phyloP scores from a whole-genome alignment of 2,888 invertebrate genomes.

The Altica lythri region DNA sequence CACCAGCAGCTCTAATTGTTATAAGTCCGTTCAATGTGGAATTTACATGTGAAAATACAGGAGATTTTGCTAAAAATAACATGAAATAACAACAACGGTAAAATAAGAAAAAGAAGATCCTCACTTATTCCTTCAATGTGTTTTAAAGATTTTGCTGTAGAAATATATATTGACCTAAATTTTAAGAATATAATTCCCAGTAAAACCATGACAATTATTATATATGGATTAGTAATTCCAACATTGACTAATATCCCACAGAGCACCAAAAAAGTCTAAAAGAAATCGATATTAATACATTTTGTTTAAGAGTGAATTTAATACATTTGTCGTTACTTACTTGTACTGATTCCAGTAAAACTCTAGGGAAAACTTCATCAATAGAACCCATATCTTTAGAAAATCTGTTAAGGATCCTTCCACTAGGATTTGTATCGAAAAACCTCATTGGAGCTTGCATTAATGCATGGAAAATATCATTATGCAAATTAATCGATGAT shows the following conservation, averaged over 20 bases:
- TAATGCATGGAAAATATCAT: slow-evolving; percentile 75
- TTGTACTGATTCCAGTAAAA: slow-evolving; percentile 65
- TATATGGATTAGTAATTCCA: slow-evolving; percentile 68
- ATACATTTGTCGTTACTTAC: slow-evolving; percentile 49
- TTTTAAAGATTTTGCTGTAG: slow-evolving; percentile 73
- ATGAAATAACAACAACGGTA: too few relatives aligned
- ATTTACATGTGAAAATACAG: slow-evolving; percentile 42
- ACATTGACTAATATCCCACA: slow-evolving; percentile 72
- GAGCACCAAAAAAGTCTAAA: slow-evolving; percentile 69
- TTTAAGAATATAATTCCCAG: slow-evolving; percentile 68
- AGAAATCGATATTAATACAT: slow-evolving; percentile 1
- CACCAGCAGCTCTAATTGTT: slow-evolving; percentile 41
- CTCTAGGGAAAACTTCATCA: slow-evolving; percentile 73
- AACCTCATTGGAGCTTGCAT: slow-evolving; percentile 67
- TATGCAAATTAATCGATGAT: slow-evolving; percentile 75
- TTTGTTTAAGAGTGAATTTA: neutral
- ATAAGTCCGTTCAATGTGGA: slow-evolving; percentile 40
- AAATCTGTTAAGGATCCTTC: slow-evolving; percentile 78
- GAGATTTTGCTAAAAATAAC: slow-evolving; percentile 46
- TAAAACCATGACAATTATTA: slow-evolving; percentile 65
- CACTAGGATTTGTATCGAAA: slow-evolving; percentile 83
- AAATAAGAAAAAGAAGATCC: slow-evolving; percentile 26
- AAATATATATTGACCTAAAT: slow-evolving; percentile 67
- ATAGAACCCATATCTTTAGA: slow-evolving; percentile 82
- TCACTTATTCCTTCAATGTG: slow-evolving; percentile 62